A percentile compares a stretch with the other conserved stretches of the same genome.
Evolutionary conservation across 2,797 vertebrate genomes (phyloP).

Genomic region (Hylomyscus alleni): DNA sequence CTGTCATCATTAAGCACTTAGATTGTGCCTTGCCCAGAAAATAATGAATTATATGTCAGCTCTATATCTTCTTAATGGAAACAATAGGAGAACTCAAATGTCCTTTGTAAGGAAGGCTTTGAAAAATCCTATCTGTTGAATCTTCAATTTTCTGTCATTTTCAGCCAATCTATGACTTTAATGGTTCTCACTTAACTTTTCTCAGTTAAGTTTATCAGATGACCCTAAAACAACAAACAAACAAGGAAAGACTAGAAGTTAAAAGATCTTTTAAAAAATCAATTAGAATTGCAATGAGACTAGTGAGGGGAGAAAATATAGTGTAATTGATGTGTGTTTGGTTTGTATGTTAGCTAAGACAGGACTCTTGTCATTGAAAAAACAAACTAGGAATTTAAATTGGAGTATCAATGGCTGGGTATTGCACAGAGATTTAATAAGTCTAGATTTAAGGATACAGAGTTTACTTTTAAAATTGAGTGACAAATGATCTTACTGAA

Average conservation of each 20-base stretch:
- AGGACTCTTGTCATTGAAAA: not conserved
- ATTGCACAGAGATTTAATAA: not conserved
- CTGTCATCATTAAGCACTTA: not conserved
- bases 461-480: constrained; percentile 7
- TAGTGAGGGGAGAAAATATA: not conserved
- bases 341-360: not conserved
- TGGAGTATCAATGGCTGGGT: not conserved
- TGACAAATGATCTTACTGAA: constrained; percentile 30
- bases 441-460: not conserved
- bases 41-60: not conserved
- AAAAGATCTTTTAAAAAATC: not conserved
- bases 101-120: not conserved
- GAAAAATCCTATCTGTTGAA: not conserved
- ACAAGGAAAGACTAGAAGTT: not conserved
- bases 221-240: not conserved
- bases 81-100: not conserved
- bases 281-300: constrained; percentile 1
- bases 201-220: constrained; percentile 44
- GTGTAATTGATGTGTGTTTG: not conserved
- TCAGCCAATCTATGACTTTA: not conserved
- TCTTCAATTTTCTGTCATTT: not conserved
- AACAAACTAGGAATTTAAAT: constrained; percentile 48
- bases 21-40: not conserved
- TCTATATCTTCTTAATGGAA: not conserved
- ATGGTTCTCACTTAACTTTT: constrained; percentile 29